Conservation (phyloP, 1,140 invertebrate genomes). For the Trichomalopsis sarcophagae region DNA sequence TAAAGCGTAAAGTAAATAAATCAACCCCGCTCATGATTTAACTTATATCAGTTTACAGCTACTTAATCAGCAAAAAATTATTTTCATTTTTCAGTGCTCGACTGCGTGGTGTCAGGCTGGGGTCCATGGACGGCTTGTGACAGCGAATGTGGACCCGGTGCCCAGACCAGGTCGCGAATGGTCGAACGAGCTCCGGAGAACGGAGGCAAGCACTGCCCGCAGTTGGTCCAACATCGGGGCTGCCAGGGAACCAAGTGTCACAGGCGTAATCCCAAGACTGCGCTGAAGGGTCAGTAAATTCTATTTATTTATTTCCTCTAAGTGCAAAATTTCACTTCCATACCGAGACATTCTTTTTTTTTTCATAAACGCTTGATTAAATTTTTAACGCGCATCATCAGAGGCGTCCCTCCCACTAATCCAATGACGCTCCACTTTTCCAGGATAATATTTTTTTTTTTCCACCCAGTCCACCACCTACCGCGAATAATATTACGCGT, state of each 20-base stretch:
- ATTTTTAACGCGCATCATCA: conserved; percentile 24
- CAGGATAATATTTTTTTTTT: not conserved
- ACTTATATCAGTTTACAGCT: not conserved
- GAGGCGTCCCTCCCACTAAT: not conserved
- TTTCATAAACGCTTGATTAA: conserved; percentile 32
- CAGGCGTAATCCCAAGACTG: conserved; percentile 80
- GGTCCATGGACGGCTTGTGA: conserved; percentile 87
- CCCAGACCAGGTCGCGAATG: conserved; percentile 81
- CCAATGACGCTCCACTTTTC: not conserved
- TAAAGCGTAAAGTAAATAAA: too few species aligned
- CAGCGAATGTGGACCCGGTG: conserved; percentile 84
- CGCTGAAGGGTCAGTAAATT: conserved; percentile 79
- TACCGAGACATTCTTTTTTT: not conserved
- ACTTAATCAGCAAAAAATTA: not conserved
- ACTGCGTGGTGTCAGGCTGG: conserved; percentile 88
- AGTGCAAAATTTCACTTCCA: not conserved
- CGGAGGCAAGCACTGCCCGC: conserved; percentile 85
- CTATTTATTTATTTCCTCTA: conserved; percentile 47
- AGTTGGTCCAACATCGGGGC: conserved; percentile 83
- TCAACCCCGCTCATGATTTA: not conserved
- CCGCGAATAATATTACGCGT: too few species aligned
- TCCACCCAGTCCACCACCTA: too few species aligned
- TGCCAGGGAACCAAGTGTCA: conserved; percentile 85
- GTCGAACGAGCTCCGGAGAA: conserved; percentile 82
- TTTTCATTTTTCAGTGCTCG: conserved; percentile 79